phyloP scores from a whole-genome alignment of 2,888 invertebrate genomes.

The Boloria euphrosyne region DNA sequence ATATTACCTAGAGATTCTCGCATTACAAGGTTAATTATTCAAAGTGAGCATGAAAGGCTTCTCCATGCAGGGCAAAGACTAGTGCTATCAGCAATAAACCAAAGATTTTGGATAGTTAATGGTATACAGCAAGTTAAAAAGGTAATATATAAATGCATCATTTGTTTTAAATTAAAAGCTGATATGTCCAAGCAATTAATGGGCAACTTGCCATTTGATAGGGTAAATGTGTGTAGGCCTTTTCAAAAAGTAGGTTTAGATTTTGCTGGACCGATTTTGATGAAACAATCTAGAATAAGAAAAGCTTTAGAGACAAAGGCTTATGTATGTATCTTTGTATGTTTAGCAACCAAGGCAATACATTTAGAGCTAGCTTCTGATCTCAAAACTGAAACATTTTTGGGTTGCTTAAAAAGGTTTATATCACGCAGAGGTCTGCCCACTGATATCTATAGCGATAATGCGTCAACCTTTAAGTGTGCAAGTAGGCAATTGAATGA shows the following conservation, averaged over 20 bases:
- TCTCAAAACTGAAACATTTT: constrained; percentile 36
- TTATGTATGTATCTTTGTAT: no score
- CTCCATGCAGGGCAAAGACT: constrained; percentile 29
- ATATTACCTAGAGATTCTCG: constrained; percentile 33
- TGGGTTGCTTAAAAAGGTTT: constrained; percentile 36
- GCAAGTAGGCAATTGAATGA: constrained; percentile 30
- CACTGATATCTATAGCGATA: constrained; percentile 33
- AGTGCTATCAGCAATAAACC: constrained; percentile 2
- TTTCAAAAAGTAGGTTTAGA: constrained; percentile 31
- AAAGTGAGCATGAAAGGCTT: constrained; percentile 19
- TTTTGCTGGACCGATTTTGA: constrained; percentile 31
- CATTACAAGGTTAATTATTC: constrained; percentile 36
- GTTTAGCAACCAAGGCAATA: constrained; percentile 22
- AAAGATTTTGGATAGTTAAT: constrained; percentile 27
- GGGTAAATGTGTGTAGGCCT: constrained; percentile 17
- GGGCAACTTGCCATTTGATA: constrained; percentile 21
- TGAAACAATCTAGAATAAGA: constrained; percentile 28
- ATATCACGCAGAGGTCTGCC: constrained; percentile 35
- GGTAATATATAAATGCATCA: constrained; percentile 9
- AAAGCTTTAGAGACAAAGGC: constrained; percentile 21
- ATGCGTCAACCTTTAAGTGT: constrained; percentile 36
- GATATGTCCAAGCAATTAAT: constrained; percentile 22
- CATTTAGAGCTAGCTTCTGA: constrained; percentile 31
- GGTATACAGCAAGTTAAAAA: constrained; percentile 29
- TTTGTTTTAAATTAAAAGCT: constrained; percentile 26